Evolutionary conservation across 1,140 invertebrate genomes (phyloP).

Genomic region (Euschistus heros): DNA sequence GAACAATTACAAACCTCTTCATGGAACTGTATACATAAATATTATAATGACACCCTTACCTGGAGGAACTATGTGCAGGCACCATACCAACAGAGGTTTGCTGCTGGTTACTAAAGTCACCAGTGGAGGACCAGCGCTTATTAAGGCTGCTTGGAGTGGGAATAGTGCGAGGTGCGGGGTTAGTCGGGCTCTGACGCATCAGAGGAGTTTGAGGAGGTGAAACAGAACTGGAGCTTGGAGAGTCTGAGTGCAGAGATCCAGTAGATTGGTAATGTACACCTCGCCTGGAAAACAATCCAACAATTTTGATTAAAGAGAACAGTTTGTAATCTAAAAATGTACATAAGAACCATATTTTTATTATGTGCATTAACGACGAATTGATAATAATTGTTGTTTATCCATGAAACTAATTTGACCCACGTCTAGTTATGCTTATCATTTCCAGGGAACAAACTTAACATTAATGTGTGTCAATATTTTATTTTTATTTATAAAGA

Average conservation of each 20-base stretch:
- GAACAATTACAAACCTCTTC: no score
- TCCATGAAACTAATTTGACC: no score
- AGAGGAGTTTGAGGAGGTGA: slow-evolving; percentile 66
- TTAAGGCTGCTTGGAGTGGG: slow-evolving; percentile 28
- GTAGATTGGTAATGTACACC: slow-evolving; percentile 74
- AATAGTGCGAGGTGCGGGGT: slow-evolving; percentile 23
- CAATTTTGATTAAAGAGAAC: neutral
- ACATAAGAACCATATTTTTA: no score
- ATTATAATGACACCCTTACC: slow-evolving; percentile 37
- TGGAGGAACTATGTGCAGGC: slow-evolving; percentile 33
- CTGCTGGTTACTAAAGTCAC: slow-evolving; percentile 50
- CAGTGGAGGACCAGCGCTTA: slow-evolving; percentile 74
- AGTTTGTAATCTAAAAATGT: no score
- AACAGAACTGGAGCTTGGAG: slow-evolving; percentile 68
- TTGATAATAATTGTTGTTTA: no score
- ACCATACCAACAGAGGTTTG: no score
- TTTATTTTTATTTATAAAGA: no score
- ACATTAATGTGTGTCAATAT: no score
- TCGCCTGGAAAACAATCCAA: slow-evolving; percentile 40
- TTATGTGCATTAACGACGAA: no score
- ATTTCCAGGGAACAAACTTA: no score
- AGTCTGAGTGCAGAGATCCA: slow-evolving; percentile 72
- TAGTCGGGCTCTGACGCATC: slow-evolving; percentile 43
- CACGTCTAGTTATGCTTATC: no score
- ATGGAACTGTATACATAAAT: no score